Evolutionary conservation across 2,888 invertebrate species (phyloP).

Genomic region (Anthophora plumipes): DNA sequence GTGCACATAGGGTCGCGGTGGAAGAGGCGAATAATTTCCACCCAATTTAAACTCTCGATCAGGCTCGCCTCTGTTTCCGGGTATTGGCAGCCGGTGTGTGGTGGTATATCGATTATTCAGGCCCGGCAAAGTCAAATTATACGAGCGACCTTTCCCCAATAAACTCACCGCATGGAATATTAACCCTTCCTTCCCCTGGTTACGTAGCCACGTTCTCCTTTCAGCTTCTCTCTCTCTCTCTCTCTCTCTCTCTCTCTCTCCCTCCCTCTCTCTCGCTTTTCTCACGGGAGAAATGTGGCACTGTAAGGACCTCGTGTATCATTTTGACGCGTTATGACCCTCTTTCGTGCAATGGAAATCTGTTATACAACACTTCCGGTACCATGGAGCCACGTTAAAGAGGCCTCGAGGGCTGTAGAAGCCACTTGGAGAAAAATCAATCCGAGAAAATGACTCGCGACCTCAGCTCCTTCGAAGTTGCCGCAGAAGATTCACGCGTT

Average conservation of each 20-base stretch:
- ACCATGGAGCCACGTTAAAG: constrained; percentile 30
- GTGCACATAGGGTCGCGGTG: constrained; percentile 2
- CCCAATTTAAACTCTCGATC: constrained; percentile 80
- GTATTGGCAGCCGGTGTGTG: constrained; percentile 50
- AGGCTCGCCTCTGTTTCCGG: constrained; percentile 78
- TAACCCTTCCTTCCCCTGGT: constrained; percentile 50
- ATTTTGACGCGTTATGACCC: constrained; percentile 58
- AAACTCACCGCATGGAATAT: constrained; percentile 70
- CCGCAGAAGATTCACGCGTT: too few species aligned
- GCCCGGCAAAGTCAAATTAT: constrained; percentile 78
- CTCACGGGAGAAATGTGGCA: constrained; percentile 13
- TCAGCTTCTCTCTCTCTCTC: background rate
- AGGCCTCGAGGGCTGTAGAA: constrained; percentile 6
- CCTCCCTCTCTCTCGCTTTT: background rate
- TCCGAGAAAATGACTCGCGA: constrained; percentile 3
- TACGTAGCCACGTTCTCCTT: background rate
- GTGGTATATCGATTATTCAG: constrained; percentile 80
- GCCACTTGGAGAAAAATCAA: constrained; percentile 34
- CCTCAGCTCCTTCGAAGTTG: too few species aligned
- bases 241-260: background rate
- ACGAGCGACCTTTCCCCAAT: constrained; percentile 72
- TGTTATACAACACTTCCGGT: constrained; percentile 43
- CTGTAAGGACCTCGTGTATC: constrained; percentile 51
- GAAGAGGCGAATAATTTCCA: constrained; percentile 78
- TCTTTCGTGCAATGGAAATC: constrained; percentile 52